phyloP scores from a whole-genome alignment of 2,888 invertebrate species.

The Dione vanillae region DNA sequence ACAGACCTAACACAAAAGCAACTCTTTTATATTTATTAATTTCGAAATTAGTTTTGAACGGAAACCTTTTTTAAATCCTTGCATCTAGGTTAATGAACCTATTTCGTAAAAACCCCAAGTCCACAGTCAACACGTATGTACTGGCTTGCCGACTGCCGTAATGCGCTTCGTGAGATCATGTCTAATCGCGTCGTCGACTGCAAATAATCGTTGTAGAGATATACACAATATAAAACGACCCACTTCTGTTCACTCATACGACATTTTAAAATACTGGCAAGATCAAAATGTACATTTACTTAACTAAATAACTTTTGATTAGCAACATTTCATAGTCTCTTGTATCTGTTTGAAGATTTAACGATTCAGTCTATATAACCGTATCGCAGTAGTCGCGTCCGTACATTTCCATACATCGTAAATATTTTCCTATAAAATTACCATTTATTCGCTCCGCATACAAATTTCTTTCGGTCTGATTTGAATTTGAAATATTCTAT shows the following conservation, averaged over 20 bases:
- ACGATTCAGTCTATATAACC: conserved; percentile 6
- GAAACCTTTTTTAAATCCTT: background rate
- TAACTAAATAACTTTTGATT: background rate
- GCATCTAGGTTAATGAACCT: background rate
- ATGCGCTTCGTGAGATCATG: conserved; percentile 32
- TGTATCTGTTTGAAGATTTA: background rate
- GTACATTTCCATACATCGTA: conserved; percentile 28
- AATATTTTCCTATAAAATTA: conserved; percentile 28
- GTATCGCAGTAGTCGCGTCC: conserved; percentile 4
- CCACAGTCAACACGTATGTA: background rate
- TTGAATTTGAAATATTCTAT: background rate
- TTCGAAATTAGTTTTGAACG: no score
- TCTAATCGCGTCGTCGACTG: conserved; percentile 1
- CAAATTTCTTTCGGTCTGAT: conserved; percentile 13
- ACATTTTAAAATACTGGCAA: no score
- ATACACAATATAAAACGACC: background rate
- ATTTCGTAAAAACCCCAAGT: conserved; percentile 1
- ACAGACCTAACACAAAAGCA: no score
- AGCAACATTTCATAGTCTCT: background rate
- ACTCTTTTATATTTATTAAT: no score
- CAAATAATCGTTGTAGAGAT: background rate
- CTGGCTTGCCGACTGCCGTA: background rate
- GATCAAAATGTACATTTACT: background rate
- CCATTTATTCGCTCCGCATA: conserved; percentile 25
- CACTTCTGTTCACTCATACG: no score